Conservation (phyloP, 2,797 vertebrate species). For the Poeciliopsis infans region DNA sequence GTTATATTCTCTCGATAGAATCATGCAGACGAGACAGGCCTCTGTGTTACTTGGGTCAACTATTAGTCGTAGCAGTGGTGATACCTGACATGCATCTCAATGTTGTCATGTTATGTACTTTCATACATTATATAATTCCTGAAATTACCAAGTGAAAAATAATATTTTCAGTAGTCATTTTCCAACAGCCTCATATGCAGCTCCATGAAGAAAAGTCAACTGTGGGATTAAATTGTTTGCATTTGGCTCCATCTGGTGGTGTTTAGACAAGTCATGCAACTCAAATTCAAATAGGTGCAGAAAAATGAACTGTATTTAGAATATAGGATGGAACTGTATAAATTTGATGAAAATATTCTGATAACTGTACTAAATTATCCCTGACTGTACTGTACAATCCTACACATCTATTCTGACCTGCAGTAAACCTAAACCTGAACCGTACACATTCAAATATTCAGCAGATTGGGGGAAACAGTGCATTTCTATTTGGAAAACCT, state of each 20-base stretch:
- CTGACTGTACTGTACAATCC: not conserved
- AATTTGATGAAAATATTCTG: not conserved
- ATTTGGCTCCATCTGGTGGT: slow-evolving; percentile 66
- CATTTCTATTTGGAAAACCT: not conserved
- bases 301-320: not conserved
- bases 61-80: not conserved
- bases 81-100: not conserved
- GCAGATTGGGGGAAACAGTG: not conserved
- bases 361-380: not conserved
- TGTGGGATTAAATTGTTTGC: slow-evolving; percentile 32
- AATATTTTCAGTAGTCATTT: not conserved
- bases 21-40: not conserved
- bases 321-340: not conserved
- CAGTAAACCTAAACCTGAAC: not conserved
- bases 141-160: not conserved
- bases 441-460: not conserved
- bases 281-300: not conserved
- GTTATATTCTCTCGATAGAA: not conserved
- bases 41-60: not conserved
- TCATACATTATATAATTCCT: not conserved
- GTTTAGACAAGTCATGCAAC: slow-evolving; percentile 1
- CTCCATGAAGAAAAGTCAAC: not conserved
- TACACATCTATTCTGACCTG: not conserved
- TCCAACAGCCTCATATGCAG: not conserved
- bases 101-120: not conserved